Conservation (phyloP, 2,797 vertebrate species). For the Labroides dimidiatus region DNA sequence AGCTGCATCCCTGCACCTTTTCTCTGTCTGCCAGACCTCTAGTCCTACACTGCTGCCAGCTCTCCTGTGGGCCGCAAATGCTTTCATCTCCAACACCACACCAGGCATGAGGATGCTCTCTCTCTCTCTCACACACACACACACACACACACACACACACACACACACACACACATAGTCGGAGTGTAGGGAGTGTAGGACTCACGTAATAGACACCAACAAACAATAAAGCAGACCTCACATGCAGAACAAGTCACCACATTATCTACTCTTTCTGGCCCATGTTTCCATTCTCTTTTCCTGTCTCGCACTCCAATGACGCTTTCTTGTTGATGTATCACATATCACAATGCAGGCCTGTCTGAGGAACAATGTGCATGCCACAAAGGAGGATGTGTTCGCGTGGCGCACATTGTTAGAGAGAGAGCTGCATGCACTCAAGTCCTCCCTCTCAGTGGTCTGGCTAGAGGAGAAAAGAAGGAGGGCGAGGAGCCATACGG, state of each 20-base stretch:
- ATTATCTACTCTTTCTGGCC: conserved; percentile 62
- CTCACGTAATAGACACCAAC: conserved; percentile 69
- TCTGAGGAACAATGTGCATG: conserved; percentile 49
- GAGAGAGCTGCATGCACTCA: conserved; percentile 50
- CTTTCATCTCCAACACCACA: conserved; percentile 75
- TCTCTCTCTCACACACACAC: conserved; percentile 46
- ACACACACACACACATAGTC: conserved; percentile 33
- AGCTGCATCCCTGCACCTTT: conserved; percentile 54
- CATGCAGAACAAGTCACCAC: conserved; percentile 72
- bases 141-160: conserved; percentile 40
- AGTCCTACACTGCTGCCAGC: conserved; percentile 62
- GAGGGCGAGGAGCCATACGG: conserved; percentile 58
- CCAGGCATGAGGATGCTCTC: conserved; percentile 56
- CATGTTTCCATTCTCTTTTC: conserved; percentile 64
- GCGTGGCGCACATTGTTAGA: conserved; percentile 68
- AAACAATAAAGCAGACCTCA: conserved; percentile 81
- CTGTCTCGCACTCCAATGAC: conserved; percentile 60
- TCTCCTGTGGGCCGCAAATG: conserved; percentile 66
- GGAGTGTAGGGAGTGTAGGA: conserved; percentile 67
- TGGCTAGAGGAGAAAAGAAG: conserved; percentile 67
- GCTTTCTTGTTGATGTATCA: conserved; percentile 49
- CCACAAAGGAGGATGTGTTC: conserved; percentile 68
- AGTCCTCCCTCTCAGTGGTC: conserved; percentile 66
- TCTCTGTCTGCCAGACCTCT: conserved; percentile 77
- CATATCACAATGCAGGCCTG: conserved; percentile 50